These are phyloP conservation scores for Lutraria lutraria DNA, from an alignment of 2,888 invertebrate genomes.

Conservation along the genomic window DNA sequence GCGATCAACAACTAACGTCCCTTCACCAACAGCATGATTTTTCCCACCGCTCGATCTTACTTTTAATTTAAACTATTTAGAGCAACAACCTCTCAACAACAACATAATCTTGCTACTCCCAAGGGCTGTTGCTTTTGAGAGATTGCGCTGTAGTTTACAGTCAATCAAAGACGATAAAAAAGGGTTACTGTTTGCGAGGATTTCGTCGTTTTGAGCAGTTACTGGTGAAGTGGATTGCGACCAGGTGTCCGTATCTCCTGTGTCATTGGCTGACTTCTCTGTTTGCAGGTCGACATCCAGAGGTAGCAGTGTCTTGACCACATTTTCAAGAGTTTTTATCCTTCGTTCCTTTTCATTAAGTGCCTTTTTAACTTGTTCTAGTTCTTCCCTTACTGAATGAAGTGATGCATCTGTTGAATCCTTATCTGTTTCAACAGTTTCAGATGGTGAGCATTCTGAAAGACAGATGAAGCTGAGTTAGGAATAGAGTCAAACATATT, in stretches of 20 bases:
- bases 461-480: too few relatives aligned
- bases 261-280: not conserved
- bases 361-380: not conserved
- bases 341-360: constrained; percentile 2
- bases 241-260: not conserved
- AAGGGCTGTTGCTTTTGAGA: too few relatives aligned
- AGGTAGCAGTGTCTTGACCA: not conserved
- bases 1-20: too few relatives aligned
- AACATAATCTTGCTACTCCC: too few relatives aligned
- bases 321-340: not conserved
- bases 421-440: not conserved
- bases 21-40: too few relatives aligned
- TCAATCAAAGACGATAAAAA: not conserved
- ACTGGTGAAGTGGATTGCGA: not conserved
- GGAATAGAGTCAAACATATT: too few relatives aligned
- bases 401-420: not conserved
- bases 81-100: too few relatives aligned
- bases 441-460: not conserved
- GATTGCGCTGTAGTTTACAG: too few relatives aligned
- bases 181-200: not conserved
- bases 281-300: not conserved
- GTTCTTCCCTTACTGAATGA: not conserved
- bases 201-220: not conserved
- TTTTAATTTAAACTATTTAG: too few relatives aligned
- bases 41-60: too few relatives aligned